These are phyloP conservation scores for Strigamia crassipes DNA, from an alignment of 2,888 invertebrate species.

Conservation along the genomic window DNA sequence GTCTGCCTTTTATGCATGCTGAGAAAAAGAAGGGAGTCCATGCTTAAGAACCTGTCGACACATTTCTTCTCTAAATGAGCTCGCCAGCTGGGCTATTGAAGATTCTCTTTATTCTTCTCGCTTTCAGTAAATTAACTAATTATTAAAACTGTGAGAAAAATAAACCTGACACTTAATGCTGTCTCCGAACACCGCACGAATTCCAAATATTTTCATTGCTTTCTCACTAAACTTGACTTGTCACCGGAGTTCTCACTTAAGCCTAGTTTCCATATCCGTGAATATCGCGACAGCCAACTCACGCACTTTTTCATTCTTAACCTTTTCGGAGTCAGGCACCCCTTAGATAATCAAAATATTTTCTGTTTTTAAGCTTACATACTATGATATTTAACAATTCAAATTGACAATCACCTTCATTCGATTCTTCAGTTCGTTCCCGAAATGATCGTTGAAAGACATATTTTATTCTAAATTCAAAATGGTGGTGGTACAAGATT, in stretches of 20 bases:
- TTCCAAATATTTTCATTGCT: neutral
- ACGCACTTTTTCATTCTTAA: too few species aligned
- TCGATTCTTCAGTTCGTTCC: too few species aligned
- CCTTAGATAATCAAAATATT: too few species aligned
- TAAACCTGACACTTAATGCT: conserved; percentile 16
- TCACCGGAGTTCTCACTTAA: neutral
- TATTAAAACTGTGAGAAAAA: conserved; percentile 16
- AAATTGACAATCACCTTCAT: too few species aligned
- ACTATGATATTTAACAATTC: too few species aligned
- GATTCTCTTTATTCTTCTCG: conserved; percentile 4
- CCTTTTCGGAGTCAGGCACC: too few species aligned
- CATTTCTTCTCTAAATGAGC: conserved; percentile 16
- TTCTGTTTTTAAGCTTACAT: too few species aligned
- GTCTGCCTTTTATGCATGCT: conserved; percentile 5
- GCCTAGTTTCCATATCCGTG: too few species aligned
- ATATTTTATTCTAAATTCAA: too few species aligned
- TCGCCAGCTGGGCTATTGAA: conserved; percentile 2
- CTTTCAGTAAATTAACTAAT: conserved; percentile 1
- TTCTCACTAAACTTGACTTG: neutral
- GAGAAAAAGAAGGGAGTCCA: conserved; percentile 5
- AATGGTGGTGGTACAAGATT: too few species aligned
- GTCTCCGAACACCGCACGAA: neutral
- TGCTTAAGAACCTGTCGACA: conserved; percentile 16
- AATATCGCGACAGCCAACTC: too few species aligned
- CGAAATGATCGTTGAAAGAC: too few species aligned